phyloP scores from a whole-genome alignment of 2,113 vertebrate genomes.

The Odontesthes bonariensis region DNA sequence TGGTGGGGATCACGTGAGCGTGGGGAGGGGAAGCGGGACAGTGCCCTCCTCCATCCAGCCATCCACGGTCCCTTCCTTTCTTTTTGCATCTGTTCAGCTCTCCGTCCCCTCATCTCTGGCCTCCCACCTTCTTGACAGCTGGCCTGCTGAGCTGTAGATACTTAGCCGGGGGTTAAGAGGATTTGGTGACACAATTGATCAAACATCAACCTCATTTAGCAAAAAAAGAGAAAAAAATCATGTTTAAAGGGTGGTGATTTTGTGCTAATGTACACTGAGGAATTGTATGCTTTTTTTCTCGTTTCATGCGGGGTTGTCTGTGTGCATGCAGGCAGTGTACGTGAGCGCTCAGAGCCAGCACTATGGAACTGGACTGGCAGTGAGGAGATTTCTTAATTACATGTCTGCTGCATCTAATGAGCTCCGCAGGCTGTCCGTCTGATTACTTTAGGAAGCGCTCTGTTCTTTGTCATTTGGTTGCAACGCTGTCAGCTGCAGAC shows the following conservation, averaged over 20 bases:
- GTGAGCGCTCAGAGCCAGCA: slow-evolving; percentile 9
- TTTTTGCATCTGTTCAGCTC: slow-evolving; percentile 31
- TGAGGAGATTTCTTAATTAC: slow-evolving; percentile 67
- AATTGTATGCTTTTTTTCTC: neutral
- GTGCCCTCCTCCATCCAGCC: slow-evolving; percentile 36
- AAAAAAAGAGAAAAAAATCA: slow-evolving; percentile 69
- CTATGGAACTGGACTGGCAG: slow-evolving; percentile 34
- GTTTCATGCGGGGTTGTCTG: slow-evolving; percentile 1
- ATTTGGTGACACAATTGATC: slow-evolving; percentile 83
- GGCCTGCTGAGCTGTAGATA: slow-evolving; percentile 79
- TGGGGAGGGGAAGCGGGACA: slow-evolving; percentile 37
- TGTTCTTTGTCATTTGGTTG: slow-evolving; percentile 52
- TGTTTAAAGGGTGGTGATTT: slow-evolving; percentile 54
- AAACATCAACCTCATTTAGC: slow-evolving; percentile 83
- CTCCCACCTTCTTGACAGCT: slow-evolving; percentile 83
- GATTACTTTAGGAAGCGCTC: slow-evolving; percentile 61
- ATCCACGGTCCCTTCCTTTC: slow-evolving; percentile 34
- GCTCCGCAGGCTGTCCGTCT: slow-evolving; percentile 58
- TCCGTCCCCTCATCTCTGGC: slow-evolving; percentile 45
- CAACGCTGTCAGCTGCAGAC: slow-evolving; percentile 23
- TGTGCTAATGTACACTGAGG: slow-evolving; percentile 3
- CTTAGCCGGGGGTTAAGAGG: slow-evolving; percentile 79
- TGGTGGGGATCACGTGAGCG: slow-evolving; percentile 44
- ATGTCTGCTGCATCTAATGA: slow-evolving; percentile 65
- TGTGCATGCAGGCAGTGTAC: neutral